Base-by-base conservation (phyloP, 2,888 invertebrate genomes). In the Zaprionus lineosus region DNA sequence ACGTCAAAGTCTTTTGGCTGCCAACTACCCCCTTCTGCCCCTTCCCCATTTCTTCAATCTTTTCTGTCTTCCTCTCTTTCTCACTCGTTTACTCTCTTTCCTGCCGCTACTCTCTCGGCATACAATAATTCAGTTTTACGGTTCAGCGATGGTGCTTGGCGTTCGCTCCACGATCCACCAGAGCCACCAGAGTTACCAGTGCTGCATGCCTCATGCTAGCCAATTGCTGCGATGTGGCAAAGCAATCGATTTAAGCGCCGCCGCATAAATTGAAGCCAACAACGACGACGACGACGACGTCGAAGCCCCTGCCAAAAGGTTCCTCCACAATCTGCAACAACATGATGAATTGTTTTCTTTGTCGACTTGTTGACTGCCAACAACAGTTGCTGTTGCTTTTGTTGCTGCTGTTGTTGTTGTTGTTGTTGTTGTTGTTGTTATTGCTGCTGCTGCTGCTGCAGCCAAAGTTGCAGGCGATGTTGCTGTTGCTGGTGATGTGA, bases 241-340 rank as follows among this genome's bases (percentile, higher is more conserved):
- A 81, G 81, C 77, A 86, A 85, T 82, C 86, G 84, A 82, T 85
- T 81, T 81, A 84, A 82, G 86, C 86, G 86, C 74, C 74, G 75
- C 84, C 86, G 85, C 85, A 83, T 79, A 79, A 79, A 79, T 79
- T 79, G 84, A 62, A 79, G 76, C 71, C 76, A 72, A 47, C 73
- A 72, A 47, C 73, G 50, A 44, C 18, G 63, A 44, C 46, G 28
- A 39, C 26, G 24, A 53, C 29, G 64, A 43, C 43, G 34, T 36
- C 33, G 51, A 24, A 31, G 36, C 28, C 33, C 43, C 51, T 47
- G 63, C 69, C 64, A 56, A 74, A 84, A 82, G 79, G 85, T 84
- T 82, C 75, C 85, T 84, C 66, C 73, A n/a, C n/a, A 74, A 71
- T 40, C 71, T 55, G 28, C 74, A 61, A 52, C 75, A 79, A 76